Base-by-base conservation (phyloP, 2,797 vertebrate genomes). In the Huso huso region DNA sequence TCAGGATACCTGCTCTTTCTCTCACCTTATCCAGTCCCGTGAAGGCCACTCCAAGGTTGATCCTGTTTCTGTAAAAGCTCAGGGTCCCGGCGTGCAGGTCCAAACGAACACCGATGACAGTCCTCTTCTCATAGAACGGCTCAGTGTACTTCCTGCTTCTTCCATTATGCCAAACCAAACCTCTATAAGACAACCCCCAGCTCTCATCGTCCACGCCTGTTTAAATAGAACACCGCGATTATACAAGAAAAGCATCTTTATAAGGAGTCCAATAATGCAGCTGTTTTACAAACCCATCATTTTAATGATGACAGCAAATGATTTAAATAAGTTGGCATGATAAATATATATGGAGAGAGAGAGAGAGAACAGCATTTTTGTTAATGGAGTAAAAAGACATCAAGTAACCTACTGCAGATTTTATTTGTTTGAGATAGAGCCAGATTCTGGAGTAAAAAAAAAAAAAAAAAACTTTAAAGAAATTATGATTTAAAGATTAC, bases 171-270 rank as follows among this genome's bases (percentile, higher is more conserved):
- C 79, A 80, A 12, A 74, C 49, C 7, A 66, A 74, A 61, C 79
- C 79, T 69, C 75, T 79, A 67, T 81, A 78, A 6, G 79, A 79
- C 18, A 81, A 66, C 7, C 79, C 79, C 79, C 79, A 81, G 66
- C 79, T 81, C 51, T 81, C 71, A 8, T 23, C 55, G 23, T 81
- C 78, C 50, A 75, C 68, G 4, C 79, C 79, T 81, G 62, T 13
- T n/a, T 12, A 57, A 50, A 63, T 15, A 55, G 10, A 66, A 23
- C 37, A 15, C 1, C 11, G n/a, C 9, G 6, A 55, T 37, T 37
- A 37, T 37, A 37, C 37, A 37, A 37, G 37, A 37, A 37, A 37
- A 37, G 37, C 37, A 37, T 37, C 37, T 37, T 37, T 37, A 4
- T 1, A 37, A 37, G 3, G 37, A 5, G 37, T 4, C 37, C 37